Evolutionary conservation across 2,797 vertebrate species (phyloP).

Genomic region (Nyctalus aviator): DNA sequence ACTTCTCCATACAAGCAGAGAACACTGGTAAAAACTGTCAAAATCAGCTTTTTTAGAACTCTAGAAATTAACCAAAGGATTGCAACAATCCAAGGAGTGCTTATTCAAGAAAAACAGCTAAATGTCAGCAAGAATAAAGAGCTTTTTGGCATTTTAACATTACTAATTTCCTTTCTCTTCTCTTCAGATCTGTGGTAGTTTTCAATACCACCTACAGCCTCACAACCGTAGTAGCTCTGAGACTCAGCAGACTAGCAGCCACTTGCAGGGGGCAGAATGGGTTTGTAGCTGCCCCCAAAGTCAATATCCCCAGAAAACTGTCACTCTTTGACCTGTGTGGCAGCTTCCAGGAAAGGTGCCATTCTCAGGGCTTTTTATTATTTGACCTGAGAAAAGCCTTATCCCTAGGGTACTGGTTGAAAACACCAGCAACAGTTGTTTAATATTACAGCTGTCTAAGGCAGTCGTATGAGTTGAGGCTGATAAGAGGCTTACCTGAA

Average conservation of each 20-base stretch:
- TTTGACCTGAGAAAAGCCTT: neutral
- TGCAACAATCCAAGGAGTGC: neutral
- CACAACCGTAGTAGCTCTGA: neutral
- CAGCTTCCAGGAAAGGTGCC: neutral
- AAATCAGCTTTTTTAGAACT: slow-evolving; percentile 20
- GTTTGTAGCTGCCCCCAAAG: neutral
- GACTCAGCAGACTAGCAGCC: neutral
- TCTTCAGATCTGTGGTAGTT: neutral
- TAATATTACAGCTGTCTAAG: neutral
- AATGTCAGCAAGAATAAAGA: neutral
- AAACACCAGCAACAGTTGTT: neutral
- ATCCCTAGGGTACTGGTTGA: neutral
- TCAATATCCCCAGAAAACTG: neutral
- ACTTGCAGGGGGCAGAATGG: neutral
- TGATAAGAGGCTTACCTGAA: neutral
- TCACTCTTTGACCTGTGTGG: neutral
- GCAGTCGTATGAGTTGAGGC: neutral
- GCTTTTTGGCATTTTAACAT: neutral
- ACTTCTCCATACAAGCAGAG: neutral
- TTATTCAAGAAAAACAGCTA: neutral
- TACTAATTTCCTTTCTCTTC: neutral
- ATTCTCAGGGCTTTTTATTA: neutral
- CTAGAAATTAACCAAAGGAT: slow-evolving; percentile 39
- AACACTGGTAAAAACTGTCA: neutral
- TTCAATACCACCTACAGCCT: neutral